These are phyloP conservation scores for Chloroclystis v-ata DNA, from an alignment of 2,888 invertebrate genomes.

Conservation along the genomic window DNA sequence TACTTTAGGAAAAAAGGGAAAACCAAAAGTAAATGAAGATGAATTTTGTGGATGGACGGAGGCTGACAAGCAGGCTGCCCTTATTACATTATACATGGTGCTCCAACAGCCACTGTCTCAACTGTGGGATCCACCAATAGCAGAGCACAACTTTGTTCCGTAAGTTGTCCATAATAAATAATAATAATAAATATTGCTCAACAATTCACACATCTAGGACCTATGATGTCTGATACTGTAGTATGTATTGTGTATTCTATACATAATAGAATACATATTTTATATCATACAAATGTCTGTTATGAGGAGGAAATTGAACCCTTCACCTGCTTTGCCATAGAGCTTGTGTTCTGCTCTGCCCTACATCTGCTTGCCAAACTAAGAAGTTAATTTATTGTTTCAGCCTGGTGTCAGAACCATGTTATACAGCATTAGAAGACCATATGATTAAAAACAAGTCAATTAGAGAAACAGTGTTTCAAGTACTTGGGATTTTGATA, in stretches of 20 bases:
- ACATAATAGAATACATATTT: too few relatives aligned
- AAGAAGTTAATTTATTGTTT: conserved; percentile 31
- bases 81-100: conserved; percentile 82
- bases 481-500: conserved; percentile 88
- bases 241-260: too few relatives aligned
- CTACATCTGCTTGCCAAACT: too few relatives aligned
- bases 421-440: conserved; percentile 84
- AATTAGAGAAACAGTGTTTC: conserved; percentile 83
- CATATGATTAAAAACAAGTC: conserved; percentile 80
- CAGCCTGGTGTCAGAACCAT: conserved; percentile 84
- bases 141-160: conserved; percentile 90
- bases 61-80: conserved; percentile 80
- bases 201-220: too few relatives aligned
- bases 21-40: conserved; percentile 59
- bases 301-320: too few relatives aligned
- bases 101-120: conserved; percentile 83
- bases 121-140: conserved; percentile 89
- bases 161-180: conserved; percentile 62
- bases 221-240: too few relatives aligned
- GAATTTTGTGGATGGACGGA: conserved; percentile 83
- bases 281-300: too few relatives aligned
- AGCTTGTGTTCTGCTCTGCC: too few relatives aligned
- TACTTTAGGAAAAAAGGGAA: conserved; percentile 66
- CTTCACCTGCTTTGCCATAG: too few relatives aligned
- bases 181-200: too few relatives aligned